These are phyloP conservation scores for Hetaerina titia DNA, from an alignment of 2,888 invertebrate species.

Conservation along the genomic window DNA sequence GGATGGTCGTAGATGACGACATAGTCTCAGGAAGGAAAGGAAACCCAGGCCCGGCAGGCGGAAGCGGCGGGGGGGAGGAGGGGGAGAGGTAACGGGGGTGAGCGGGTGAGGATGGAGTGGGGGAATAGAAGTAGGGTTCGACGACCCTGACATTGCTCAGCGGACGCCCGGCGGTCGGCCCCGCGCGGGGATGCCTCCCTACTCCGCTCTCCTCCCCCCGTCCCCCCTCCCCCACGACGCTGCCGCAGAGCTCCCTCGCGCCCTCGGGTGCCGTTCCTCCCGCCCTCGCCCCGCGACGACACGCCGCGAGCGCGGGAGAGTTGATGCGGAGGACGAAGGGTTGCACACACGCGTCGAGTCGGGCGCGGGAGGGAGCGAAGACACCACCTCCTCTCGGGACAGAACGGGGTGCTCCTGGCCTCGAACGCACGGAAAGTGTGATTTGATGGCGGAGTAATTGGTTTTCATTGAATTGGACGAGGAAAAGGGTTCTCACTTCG, in stretches of 20 bases:
- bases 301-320: background rate
- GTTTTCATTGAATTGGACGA: no score
- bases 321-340: background rate
- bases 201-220: background rate
- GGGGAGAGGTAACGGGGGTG: background rate
- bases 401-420: no score
- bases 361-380: no score
- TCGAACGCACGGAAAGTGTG: no score
- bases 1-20: background rate
- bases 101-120: no score
- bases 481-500: no score
- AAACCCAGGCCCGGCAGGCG: background rate
- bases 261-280: background rate
- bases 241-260: background rate
- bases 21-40: background rate
- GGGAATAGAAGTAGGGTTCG: background rate
- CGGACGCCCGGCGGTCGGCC: background rate
- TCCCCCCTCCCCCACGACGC: background rate
- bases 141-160: constrained; percentile 27
- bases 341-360: no score
- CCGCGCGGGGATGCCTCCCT: background rate
- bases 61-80: background rate
- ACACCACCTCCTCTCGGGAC: no score
- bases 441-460: no score
- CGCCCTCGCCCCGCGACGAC: background rate